These are phyloP conservation scores for Drosophila subsilvestris DNA, from an alignment of 2,888 invertebrate genomes.

Conservation along the genomic window DNA sequence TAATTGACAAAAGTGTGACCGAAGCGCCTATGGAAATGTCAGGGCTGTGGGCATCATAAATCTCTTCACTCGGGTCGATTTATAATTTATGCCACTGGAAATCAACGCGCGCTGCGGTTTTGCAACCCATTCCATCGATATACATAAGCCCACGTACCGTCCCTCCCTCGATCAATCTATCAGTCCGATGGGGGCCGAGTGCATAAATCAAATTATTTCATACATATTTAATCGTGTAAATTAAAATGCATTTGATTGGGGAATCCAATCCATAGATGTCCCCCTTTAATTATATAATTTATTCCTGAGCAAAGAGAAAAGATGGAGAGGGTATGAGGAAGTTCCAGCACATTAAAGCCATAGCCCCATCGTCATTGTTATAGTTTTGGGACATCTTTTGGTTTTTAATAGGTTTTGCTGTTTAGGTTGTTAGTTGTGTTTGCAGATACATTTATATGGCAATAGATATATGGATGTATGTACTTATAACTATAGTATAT, in stretches of 20 bases:
- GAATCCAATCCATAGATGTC: constrained; percentile 11
- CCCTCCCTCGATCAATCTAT: constrained; percentile 30
- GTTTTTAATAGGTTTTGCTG: constrained; percentile 39
- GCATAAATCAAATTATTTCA: constrained; percentile 63
- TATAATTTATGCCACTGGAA: constrained; percentile 66
- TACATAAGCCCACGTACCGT: constrained; percentile 1
- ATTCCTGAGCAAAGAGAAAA: background rate
- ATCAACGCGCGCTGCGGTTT: constrained; percentile 59
- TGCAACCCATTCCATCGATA: too few species aligned
- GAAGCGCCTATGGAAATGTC: constrained; percentile 42
- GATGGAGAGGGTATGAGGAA: background rate
- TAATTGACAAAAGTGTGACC: constrained; percentile 63
- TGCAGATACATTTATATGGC: constrained; percentile 41
- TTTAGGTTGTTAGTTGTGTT: constrained; percentile 49
- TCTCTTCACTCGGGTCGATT: constrained; percentile 38
- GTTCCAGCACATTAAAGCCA: constrained; percentile 45
- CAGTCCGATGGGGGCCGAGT: constrained; percentile 40
- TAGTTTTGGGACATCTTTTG: constrained; percentile 17
- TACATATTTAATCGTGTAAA: constrained; percentile 50
- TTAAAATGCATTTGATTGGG: constrained; percentile 46
- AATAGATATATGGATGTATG: constrained; percentile 25
- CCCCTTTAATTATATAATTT: constrained; percentile 40
- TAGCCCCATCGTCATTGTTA: constrained; percentile 9
- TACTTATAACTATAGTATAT: constrained; percentile 35
- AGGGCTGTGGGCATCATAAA: constrained; percentile 55